Conservation (phyloP, 2,888 invertebrate genomes). For the Nebria salina region DNA sequence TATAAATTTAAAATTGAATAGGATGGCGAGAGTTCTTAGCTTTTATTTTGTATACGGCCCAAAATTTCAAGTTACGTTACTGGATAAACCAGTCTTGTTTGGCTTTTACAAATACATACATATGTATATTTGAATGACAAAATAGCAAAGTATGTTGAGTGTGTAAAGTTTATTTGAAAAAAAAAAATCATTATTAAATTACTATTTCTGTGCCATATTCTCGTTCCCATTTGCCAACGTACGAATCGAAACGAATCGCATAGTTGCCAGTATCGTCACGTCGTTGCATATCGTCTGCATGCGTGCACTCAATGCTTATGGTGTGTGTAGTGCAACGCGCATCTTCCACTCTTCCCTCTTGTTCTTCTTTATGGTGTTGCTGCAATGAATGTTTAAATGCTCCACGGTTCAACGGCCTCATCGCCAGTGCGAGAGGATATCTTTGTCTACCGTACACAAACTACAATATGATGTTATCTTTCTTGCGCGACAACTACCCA, state of each 20-base stretch:
- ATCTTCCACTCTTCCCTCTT: slow-evolving; percentile 34
- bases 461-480: slow-evolving; percentile 17
- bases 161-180: no score
- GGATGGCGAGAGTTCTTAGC: no score
- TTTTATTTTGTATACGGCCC: no score
- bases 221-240: background rate
- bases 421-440: background rate
- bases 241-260: background rate
- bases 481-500: slow-evolving; percentile 22
- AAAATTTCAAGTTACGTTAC: no score
- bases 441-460: slow-evolving; percentile 21
- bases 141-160: no score
- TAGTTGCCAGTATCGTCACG: background rate
- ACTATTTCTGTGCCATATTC: background rate
- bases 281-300: background rate
- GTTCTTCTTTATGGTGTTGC: slow-evolving; percentile 33
- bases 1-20: no score
- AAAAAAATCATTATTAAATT: background rate
- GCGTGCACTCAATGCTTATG: slow-evolving; percentile 15
- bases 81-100: no score
- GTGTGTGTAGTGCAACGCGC: slow-evolving; percentile 6
- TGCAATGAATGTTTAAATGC: slow-evolving; percentile 47
- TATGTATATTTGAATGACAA: no score
- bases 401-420: slow-evolving; percentile 44
- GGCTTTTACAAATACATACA: no score